Base-by-base conservation (phyloP, 1,140 invertebrate species). In the Apis cerana region DNA sequence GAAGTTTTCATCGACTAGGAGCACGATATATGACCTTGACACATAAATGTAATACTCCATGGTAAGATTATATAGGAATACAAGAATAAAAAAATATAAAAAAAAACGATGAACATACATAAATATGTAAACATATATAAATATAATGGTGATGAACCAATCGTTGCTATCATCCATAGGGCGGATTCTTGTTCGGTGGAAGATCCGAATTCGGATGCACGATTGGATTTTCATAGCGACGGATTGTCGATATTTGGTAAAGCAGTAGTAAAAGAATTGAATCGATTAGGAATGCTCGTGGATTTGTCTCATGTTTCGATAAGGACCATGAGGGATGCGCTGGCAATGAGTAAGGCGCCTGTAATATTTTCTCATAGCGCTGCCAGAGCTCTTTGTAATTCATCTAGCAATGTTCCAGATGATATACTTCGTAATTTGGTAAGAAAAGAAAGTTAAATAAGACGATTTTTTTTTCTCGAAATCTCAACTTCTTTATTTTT, bases 361-460 rank as follows among this genome's bases (percentile, higher is more conserved):
- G 97, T 99, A 72, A 98, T 99, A 85, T 99, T 98, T 93, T 98
- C 97, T 48, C 98, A 99, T 93, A 98, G 97, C 23, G 97, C 97
- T 3, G 98, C 97, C 2, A 97, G 96, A 80, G 95, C 96, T 27
- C 93, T 98, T 21, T 98, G 98, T 93, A 98, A 98, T 92, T 97
- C 97, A 43, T 96, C 97, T 59, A 95, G 97, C 76, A 99, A 99
- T 91, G 97, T 99, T 43, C 97, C 97, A 62, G 98, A 99, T 91
- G 97, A 98, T 75, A 95, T 99, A 17, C 94, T 99, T 15, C 94
- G 96, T 58, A 95, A 97, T 94, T 95, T 98, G 90, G 98, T 97
- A 93, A 94, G 93, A 19, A 65, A 71, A 43, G 33, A 65, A 79
- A 58, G 11, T 50, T 23, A 19, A 43, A 43, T 43, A 43, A 43